Base-by-base conservation (phyloP, 2,797 vertebrate species). In the Sphenodon punctatus region DNA sequence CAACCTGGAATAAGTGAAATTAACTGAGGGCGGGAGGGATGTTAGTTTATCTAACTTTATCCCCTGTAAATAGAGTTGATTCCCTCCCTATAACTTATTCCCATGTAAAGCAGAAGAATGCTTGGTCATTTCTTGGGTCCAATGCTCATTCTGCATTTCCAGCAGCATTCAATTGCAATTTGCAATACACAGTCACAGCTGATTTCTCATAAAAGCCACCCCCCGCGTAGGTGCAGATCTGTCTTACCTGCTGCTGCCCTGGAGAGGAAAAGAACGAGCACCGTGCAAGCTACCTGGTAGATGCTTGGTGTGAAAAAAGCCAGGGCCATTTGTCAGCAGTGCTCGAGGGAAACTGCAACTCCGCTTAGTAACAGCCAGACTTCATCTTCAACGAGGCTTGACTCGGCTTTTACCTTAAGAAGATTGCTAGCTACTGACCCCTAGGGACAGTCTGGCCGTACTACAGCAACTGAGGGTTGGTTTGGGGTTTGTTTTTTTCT, bases 191-290 rank as follows among this genome's bases (percentile, higher is more conserved):
- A 3, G 13, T 8, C 20, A 8, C 38, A 22, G 7, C 55, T 23
- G 55, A 13, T 32, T 36, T 58, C 20, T 58, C 58, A 14, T 34
- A 20, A 58, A n/a, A 7, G 20, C 20, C 14, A 20, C 19, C 13
- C 25, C 55, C 58, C 12, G 3, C 4, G 23, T 4, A n/a, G 42
- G 17, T 3, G 38, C 7, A 41, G 25, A 53, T 22, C 15, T 27
- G 15, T 56, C 92, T 91, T 89, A 92, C 91, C 92, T 89, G 90
- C 69, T 5, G 71, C 63, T 38, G 66, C 39, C 20, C 11, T 22
- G 74, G 27, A 27, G 14, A 42, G 56, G 76, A 61, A 27, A 32
- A 91, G 75, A 65, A 82, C 66, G 55, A 76, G 46, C 64, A 67
- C 42, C 77, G 63, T 1, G 45, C 53, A 56, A 67, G 32, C 1